Evolutionary conservation across 1,140 invertebrate species (phyloP).

Genomic region (Cepaea nemoralis): DNA sequence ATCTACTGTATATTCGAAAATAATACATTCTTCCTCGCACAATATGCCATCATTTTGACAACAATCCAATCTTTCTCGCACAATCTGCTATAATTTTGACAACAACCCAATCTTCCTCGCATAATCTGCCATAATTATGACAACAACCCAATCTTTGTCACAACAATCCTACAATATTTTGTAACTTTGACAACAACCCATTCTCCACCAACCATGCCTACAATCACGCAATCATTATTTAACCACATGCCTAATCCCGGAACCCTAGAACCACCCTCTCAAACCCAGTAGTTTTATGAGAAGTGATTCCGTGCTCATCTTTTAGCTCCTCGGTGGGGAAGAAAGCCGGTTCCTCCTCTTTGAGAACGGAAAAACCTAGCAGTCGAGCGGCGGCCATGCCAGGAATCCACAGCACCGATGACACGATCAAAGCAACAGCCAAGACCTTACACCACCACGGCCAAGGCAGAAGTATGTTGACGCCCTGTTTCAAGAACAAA

Average conservation of each 20-base stretch:
- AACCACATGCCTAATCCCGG: constrained; percentile 5
- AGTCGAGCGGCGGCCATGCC: constrained; percentile 74
- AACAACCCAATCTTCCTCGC: no score
- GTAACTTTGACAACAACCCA: no score
- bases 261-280: constrained; percentile 45
- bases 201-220: background rate
- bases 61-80: no score
- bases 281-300: constrained; percentile 47
- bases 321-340: constrained; percentile 54
- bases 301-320: constrained; percentile 51
- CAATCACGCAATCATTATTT: background rate
- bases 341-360: constrained; percentile 51
- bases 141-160: no score
- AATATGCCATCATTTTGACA: no score
- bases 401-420: constrained; percentile 86
- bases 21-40: no score
- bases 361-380: constrained; percentile 42
- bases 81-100: no score
- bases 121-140: no score
- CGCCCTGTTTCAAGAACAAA: constrained; percentile 75
- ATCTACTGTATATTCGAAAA: no score
- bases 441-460: constrained; percentile 88
- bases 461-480: constrained; percentile 79
- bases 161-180: no score
- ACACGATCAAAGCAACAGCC: constrained; percentile 82